Base-by-base conservation (phyloP, 1,140 invertebrate genomes). In the Chymomyza costata region DNA sequence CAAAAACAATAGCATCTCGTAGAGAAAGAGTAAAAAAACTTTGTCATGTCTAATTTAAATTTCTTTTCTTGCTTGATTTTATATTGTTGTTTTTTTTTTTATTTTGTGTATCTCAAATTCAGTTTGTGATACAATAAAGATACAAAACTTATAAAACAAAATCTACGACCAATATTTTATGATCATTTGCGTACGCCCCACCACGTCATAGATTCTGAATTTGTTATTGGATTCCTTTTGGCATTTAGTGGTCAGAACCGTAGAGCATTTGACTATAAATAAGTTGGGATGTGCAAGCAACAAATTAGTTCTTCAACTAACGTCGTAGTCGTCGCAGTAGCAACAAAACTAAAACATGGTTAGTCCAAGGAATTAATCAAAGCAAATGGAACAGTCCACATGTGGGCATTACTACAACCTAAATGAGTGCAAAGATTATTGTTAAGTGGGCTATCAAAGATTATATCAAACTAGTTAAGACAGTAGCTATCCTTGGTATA, bases 331-430 rank as follows among this genome's bases (percentile, higher is more conserved):
- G 58, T 61, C 40, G 41, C 41, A 52, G 41, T 28, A 46, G 49
- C 43, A 66, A 48, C 48, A 38, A 17, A 65, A 18, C 52, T 37
- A 49, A 52, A 64, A 50, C 37, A 80, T 80, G 74, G 74, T 80
- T 35, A 63, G 74, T 37, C 32, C 28, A 5, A 10, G 10, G 13
- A 13, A n/a, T n/a, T n/a, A n/a, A n/a, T n/a, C n/a, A n/a, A n/a
- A n/a, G n/a, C n/a, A n/a, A n/a, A n/a, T n/a, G n/a, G n/a, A n/a
- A n/a, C n/a, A n/a, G n/a, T n/a, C n/a, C n/a, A n/a, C n/a, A n/a
- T n/a, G n/a, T n/a, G n/a, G n/a, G n/a, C n/a, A n/a, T n/a, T n/a
- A n/a, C n/a, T n/a, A n/a, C n/a, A n/a, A n/a, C n/a, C n/a, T n/a
- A n/a, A n/a, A n/a, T n/a, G n/a, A n/a, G n/a, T n/a, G n/a, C n/a